phyloP scores from a whole-genome alignment of 2,113 vertebrate species.

The Notiomystis cincta region DNA sequence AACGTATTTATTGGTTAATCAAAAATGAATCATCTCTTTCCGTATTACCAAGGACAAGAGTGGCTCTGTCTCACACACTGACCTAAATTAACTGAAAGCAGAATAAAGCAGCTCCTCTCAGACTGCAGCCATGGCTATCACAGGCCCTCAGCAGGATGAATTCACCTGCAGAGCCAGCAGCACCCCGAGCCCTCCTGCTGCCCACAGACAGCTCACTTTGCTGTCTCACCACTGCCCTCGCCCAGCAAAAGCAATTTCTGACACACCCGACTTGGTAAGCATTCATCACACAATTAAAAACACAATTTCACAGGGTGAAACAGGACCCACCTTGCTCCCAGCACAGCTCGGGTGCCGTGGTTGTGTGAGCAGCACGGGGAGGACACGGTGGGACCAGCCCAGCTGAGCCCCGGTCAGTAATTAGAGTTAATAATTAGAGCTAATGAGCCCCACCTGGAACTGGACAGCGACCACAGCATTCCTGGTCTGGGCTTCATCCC shows the following conservation, averaged over 20 bases:
- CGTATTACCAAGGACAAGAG: not conserved
- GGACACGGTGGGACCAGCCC: not conserved
- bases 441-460: fast-evolving
- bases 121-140: not conserved
- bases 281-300: not conserved
- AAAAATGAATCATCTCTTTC: not conserved
- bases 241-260: not conserved
- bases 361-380: not conserved
- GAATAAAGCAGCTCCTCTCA: not conserved
- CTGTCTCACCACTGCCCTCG: not conserved
- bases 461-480: no score
- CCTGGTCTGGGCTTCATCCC: no score
- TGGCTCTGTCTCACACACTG: not conserved
- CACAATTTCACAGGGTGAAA: not conserved
- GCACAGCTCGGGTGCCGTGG: fast-evolving
- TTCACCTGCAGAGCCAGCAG: not conserved
- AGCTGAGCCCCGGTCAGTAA: not conserved
- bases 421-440: not conserved
- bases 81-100: not conserved
- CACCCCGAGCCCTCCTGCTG: not conserved
- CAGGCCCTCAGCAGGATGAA: not conserved
- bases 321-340: fast-evolving
- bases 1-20: constrained; percentile 1
- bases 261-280: not conserved
- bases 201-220: not conserved